A percentile compares a stretch with the other conserved stretches of the same genome.
phyloP scores from a whole-genome alignment of 2,888 invertebrate genomes.

The Autographa gamma region DNA sequence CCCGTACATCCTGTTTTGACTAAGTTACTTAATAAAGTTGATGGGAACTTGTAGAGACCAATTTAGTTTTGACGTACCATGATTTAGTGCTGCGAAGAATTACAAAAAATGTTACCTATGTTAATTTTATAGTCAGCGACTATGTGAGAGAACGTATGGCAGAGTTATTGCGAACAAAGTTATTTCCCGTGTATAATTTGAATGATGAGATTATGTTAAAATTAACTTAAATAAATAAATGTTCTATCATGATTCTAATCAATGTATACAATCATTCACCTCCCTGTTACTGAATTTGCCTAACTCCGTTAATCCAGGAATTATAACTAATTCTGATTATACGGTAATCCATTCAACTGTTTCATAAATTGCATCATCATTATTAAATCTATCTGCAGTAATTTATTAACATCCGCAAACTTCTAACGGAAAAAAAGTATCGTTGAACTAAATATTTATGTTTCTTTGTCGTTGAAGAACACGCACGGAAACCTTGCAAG shows the following conservation, averaged over 20 bases:
- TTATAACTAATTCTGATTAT: neutral
- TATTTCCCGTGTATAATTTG: slow-evolving; percentile 1
- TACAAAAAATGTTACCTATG: slow-evolving; percentile 61
- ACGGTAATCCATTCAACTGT: neutral
- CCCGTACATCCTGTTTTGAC: slow-evolving; percentile 41
- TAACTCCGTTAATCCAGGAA: neutral
- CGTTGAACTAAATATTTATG: slow-evolving; percentile 51
- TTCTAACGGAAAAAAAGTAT: slow-evolving; percentile 24
- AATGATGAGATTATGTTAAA: neutral
- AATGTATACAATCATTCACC: neutral
- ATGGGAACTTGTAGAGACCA: slow-evolving; percentile 39
- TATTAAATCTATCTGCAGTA: neutral
- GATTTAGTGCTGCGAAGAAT: slow-evolving; percentile 59
- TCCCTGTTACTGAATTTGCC: neutral
- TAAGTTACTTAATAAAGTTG: slow-evolving; percentile 24
- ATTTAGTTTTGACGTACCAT: slow-evolving; percentile 51
- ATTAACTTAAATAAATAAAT: slow-evolving; percentile 4
- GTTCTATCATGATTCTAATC: neutral
- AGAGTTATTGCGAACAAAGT: neutral
- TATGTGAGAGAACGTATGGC: slow-evolving; percentile 41
- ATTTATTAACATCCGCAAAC: slow-evolving; percentile 2
- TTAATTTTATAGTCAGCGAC: slow-evolving; percentile 59
- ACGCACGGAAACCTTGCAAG: slow-evolving; percentile 62
- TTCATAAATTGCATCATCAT: neutral
- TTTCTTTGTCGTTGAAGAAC: slow-evolving; percentile 52